Evolutionary conservation across 2,888 invertebrate species (phyloP), one percentile per base, ranked within the genome.

Genomic region (Lysandra bellargus): DNA sequence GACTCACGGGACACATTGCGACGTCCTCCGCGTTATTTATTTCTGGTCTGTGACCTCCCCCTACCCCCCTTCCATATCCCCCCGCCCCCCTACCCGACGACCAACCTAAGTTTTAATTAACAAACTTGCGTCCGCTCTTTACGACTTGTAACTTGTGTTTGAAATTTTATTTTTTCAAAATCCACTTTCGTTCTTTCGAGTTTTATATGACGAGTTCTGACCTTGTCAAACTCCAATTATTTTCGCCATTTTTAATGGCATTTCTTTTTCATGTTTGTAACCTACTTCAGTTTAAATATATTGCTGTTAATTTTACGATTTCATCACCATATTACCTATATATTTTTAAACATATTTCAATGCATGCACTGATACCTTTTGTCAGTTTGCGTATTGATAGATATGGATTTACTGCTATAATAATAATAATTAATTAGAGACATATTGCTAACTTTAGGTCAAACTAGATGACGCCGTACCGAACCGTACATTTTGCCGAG

Each of bases 51-150:
- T 69, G 64, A 57, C 57, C 57, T 49, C 49, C 40, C 40, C 9
- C 49, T 49, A 12, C 49, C 9, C 49, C 49, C 9, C 49, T 49
- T 0, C 49, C 44, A 40, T 40, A 40, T 6, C 40, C 7, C 40
- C 23, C 64, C 30, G 30, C 14, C 69, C 87, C 92, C 91, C 89
- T 89, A 87, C 86, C 89, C 87, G 90, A 89, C 90, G 90, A 89
- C 91, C 89, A 88, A 92, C 92, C 88, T 94, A 95, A 95, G 95
- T 95, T 95, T 95, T 95, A 95, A 95, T 95, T 95, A 95, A 95
- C 94, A 95, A 95, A 95, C 95, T 95, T 95, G 94, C 91, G 93
- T 92, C 93, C 91, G 89, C 88, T 88, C 86, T 87, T 88, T 90
- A 91, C 86, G 91, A 94, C 91, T 94, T 94, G 69, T 4, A 33